Conservation (phyloP, 2,113 vertebrate genomes). For the Hystrix brachyura region DNA sequence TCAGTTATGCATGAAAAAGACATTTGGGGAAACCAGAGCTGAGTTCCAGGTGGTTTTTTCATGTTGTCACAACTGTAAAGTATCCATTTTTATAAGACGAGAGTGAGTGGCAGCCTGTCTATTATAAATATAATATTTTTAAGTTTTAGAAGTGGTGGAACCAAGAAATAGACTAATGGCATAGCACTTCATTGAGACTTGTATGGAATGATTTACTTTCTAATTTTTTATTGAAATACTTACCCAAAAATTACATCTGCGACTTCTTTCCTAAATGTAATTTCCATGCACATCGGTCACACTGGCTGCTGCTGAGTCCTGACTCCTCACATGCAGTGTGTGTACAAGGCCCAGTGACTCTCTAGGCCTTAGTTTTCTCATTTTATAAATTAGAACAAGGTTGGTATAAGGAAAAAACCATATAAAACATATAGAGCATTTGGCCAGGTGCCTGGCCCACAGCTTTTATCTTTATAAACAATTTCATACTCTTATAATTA, state of each 20-base stretch:
- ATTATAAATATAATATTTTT: conserved; percentile 33
- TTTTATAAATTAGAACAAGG: conserved; percentile 49
- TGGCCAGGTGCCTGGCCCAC: not conserved
- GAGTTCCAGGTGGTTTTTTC: conserved; percentile 59
- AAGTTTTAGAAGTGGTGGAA: conserved; percentile 48
- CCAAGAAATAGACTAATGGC: conserved; percentile 13
- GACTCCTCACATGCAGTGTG: not conserved
- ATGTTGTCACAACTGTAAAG: conserved; percentile 46
- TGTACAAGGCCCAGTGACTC: not conserved
- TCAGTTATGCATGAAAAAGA: conserved; percentile 66
- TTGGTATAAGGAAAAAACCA: conserved; percentile 26
- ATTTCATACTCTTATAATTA: conserved; percentile 10
- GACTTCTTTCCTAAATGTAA: conserved; percentile 6
- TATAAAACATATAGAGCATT: not conserved
- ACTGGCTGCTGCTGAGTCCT: not conserved
- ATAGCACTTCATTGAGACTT: conserved; percentile 42
- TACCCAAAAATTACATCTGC: conserved; percentile 26
- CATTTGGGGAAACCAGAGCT: conserved; percentile 59
- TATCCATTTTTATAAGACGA: conserved; percentile 72
- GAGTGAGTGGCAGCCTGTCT: conserved; percentile 58
- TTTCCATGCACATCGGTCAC: conserved; percentile 15
- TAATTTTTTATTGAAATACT: conserved; percentile 61
- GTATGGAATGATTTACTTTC: conserved; percentile 59
- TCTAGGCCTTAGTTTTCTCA: conserved; percentile 32
- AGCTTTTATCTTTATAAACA: conserved; percentile 26